Evolutionary conservation across 2,113 vertebrate species (phyloP).

Genomic region (Tetrax tetrax): DNA sequence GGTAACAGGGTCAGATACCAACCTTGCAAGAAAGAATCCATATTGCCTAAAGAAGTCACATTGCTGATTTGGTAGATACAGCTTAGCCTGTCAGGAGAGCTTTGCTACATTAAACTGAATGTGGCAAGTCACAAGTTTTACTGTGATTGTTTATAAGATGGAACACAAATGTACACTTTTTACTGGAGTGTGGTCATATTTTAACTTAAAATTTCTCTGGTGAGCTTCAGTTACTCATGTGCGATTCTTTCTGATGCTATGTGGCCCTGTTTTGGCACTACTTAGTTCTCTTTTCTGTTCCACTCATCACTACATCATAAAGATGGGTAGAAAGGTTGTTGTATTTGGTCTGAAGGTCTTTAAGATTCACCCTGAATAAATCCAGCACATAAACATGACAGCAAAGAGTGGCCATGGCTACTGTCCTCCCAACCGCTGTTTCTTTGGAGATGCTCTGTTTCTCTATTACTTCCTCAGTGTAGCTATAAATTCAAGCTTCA

Average conservation of each 20-base stretch:
- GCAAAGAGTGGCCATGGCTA: neutral
- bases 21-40: neutral
- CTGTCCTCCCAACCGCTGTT: neutral
- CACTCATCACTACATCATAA: neutral
- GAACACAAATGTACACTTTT: neutral
- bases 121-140: neutral
- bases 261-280: neutral
- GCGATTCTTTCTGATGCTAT: neutral
- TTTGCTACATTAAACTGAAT: neutral
- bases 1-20: neutral
- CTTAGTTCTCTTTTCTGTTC: neutral
- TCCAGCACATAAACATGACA: neutral
- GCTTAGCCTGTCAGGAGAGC: neutral
- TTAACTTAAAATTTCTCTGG: neutral
- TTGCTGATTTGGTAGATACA: neutral
- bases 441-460: neutral
- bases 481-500: neutral
- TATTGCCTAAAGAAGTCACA: neutral
- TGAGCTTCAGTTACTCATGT: neutral
- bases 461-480: neutral
- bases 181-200: neutral
- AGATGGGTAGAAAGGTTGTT: neutral
- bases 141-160: neutral
- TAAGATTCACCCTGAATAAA: neutral
- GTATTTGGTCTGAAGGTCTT: neutral